Evolutionary conservation across 2,888 invertebrate genomes (phyloP), one percentile per base, ranked within the genome.

Genomic region (Scaptomyza flava): DNA sequence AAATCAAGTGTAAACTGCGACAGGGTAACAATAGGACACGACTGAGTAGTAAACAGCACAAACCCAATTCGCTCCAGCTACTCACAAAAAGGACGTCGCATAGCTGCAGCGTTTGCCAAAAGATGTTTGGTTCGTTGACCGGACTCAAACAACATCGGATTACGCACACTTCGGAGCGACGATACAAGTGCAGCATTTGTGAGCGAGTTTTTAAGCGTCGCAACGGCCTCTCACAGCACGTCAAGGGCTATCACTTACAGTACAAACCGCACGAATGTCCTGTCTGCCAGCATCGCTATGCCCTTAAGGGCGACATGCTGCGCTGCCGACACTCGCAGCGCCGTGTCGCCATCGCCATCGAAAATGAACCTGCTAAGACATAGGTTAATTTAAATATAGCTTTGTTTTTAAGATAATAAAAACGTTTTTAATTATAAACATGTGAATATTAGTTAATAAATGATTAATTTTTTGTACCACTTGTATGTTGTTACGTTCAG

Each of bases 221-320:
- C 36, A 89, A 90, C 54, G 92, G 92, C 0, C 68, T 92, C 23
- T 85, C 89, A 11, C 92, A 92, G 72, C 92, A 92, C 68, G 79
- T 91, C 60, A 90, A 89, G 64, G 91, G 91, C 3, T 91, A 85
- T 73, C 92, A 92, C 74, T 73, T 91, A 68, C 89, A 91, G 67
- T 76, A 91, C 2, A 92, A 91, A 71, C 92, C 91, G 0, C 89
- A 90, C 62, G 82, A 85, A 48, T 92, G 92, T 76, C 79, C 81
- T 2, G 80, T 90, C 27, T 92, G 92, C 69, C 89, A 89, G 61
- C 88, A 91, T 63, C 68, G 84, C 6, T 92, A 90, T 72, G 90
- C 92, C 5, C 79, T 92, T 12, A 92, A 92, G 76, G 89, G 89
- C 52, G 92, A 92, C 68, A 91, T 92, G 91, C 63, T 89, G 53